A percentile compares a stretch with the other conserved stretches of the same genome.
Evolutionary conservation across 2,113 vertebrate genomes (phyloP).

Genomic region (Chrysemys picta): DNA sequence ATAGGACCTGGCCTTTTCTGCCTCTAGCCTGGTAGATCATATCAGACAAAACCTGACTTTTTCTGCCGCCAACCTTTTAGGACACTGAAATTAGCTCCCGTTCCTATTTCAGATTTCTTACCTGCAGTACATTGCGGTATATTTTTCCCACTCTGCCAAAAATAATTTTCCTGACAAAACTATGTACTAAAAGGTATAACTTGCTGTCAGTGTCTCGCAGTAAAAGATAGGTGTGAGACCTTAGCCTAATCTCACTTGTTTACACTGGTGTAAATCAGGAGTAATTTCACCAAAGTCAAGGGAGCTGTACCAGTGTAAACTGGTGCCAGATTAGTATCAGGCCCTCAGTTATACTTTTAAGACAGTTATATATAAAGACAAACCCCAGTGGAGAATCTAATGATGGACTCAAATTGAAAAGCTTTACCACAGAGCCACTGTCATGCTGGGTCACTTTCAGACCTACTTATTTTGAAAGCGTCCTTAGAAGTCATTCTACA

Average conservation of each 20-base stretch:
- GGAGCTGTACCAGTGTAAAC: neutral
- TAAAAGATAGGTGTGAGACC: neutral
- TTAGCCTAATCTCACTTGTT: constrained; percentile 23
- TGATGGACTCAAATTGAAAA: neutral
- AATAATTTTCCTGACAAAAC: neutral
- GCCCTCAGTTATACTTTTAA: neutral
- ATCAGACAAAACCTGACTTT: neutral
- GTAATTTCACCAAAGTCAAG: neutral
- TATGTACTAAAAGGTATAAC: neutral
- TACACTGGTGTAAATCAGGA: constrained; percentile 35
- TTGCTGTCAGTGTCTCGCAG: neutral
- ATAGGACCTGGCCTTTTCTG: neutral
- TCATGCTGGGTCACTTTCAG: neutral
- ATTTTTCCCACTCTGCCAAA: neutral
- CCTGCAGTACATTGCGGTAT: neutral
- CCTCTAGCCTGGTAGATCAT: neutral
- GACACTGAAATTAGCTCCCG: neutral
- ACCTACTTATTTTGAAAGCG: accelerated
- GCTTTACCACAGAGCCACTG: neutral
- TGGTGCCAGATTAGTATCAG: neutral
- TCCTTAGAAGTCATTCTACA: neutral
- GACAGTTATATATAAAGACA: neutral
- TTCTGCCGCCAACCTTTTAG: neutral
- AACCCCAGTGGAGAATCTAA: neutral
- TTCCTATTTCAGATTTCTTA: neutral